These are phyloP conservation scores for Hypselothyrea guttata DNA, from an alignment of 2,888 invertebrate genomes.

Conservation along the genomic window DNA sequence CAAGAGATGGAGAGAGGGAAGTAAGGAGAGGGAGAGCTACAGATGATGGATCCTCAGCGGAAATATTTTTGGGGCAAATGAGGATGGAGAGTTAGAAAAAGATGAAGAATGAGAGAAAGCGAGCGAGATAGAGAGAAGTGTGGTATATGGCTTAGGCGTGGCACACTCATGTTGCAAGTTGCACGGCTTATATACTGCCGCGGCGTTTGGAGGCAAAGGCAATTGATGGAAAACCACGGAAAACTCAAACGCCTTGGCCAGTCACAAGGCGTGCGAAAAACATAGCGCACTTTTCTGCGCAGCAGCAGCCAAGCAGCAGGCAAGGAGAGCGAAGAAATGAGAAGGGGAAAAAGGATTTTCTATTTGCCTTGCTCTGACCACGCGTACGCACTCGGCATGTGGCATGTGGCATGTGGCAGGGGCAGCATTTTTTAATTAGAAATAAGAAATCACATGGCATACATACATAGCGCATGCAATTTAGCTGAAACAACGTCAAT, in stretches of 20 bases:
- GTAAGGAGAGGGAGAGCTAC: not conserved
- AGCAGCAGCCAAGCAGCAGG: slow-evolving; percentile 19
- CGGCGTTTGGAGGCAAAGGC: slow-evolving; percentile 6
- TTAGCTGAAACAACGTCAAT: slow-evolving; percentile 35
- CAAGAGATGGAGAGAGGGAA: not conserved
- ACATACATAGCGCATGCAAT: slow-evolving; percentile 14
- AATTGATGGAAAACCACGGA: slow-evolving; percentile 67
- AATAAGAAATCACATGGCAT: slow-evolving; percentile 40
- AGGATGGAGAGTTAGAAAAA: too few species aligned
- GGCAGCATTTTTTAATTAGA: slow-evolving; percentile 45
- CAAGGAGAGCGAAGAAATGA: not conserved
- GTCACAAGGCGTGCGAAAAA: slow-evolving; percentile 66
- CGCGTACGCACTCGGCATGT: slow-evolving; percentile 30
- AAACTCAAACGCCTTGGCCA: slow-evolving; percentile 67
- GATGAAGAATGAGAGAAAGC: too few species aligned
- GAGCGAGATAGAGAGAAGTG: too few species aligned
- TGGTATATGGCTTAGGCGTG: not conserved
- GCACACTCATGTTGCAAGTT: too few species aligned
- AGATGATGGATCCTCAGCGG: not conserved
- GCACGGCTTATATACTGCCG: slow-evolving; percentile 47
- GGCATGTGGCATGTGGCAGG: not conserved
- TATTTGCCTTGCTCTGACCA: slow-evolving; percentile 2
- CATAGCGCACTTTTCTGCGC: slow-evolving; percentile 71
- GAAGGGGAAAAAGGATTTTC: not conserved
- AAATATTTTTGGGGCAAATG: too few species aligned